Percentiles rank a stretch among this genome's conserved stretches.
These are phyloP conservation scores for Esperia sulphurella DNA, from an alignment of 2,888 invertebrate genomes.

Conservation along the genomic window DNA sequence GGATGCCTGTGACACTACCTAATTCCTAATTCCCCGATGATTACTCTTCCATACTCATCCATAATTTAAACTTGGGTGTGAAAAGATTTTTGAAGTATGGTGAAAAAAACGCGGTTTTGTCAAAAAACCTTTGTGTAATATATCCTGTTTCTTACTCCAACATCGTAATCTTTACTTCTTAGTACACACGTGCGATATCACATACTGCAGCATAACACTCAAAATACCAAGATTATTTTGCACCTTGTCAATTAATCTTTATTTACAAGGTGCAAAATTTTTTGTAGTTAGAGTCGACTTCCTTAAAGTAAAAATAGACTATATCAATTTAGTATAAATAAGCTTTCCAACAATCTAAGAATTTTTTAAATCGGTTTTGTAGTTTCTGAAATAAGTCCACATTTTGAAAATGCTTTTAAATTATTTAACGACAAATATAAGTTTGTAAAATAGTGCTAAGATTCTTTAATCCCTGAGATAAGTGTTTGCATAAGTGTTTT, in stretches of 20 bases:
- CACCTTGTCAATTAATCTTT: not conserved
- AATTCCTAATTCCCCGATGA: no score
- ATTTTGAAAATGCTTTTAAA: not conserved
- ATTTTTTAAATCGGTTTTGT: no score
- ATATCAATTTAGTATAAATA: no score
- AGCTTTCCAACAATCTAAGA: no score
- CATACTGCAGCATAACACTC: not conserved
- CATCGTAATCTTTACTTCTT: not conserved
- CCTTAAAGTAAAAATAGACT: no score
- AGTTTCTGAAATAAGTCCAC: not conserved
- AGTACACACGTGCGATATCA: not conserved
- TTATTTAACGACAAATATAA: conserved; percentile 2
- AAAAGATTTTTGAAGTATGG: no score
- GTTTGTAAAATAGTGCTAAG: conserved; percentile 1
- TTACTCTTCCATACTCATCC: no score
- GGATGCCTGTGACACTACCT: no score
- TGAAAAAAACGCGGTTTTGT: no score
- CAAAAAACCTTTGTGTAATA: not conserved
- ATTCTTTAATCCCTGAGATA: conserved; percentile 9
- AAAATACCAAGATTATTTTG: not conserved
- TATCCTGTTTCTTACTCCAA: not conserved
- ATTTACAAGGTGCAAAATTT: no score
- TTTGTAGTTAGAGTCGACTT: no score
- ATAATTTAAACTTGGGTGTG: no score
- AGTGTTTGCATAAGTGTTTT: conserved; percentile 16